Base-by-base conservation (phyloP, 2,113 vertebrate species). In the Sinocyclocheilus maitianheensis region DNA sequence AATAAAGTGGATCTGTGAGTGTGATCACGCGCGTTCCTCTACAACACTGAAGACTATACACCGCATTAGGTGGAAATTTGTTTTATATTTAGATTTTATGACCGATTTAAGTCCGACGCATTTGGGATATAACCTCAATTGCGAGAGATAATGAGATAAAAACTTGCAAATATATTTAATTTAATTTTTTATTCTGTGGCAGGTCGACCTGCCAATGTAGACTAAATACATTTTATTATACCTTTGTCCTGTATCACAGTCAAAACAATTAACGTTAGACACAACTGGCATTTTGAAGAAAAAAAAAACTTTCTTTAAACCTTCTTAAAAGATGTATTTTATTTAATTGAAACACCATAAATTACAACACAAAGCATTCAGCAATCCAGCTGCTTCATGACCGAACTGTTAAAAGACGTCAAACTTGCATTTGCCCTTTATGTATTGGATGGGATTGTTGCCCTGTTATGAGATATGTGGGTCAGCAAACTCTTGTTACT, bases 311-410 rank as follows among this genome's bases (percentile, higher is more conserved):
- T 34, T 40, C 1, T 6, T 40, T 40, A 43, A 43, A 43, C 43
- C 7, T 43, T 43, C 7, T 8, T 8, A 43, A 9, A 43, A 43
- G 1, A 43, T 43, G 8, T 9, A 43, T 81, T 85, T 72, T 22
- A 74, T 85, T 85, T 22, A 0, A 40, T 22, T 80, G 7, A 46
- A 4, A 69, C n/a, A 69, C 48, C 30, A 37, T 48, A 46, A 62
- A 48, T 12, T 62, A 62, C 77, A 85, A 24, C 16, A 80, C 40
- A 71, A 51, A 26, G n/a, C 34, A n/a, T 53, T 60, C 69, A 75
- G 30, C 82, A 72, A 71, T 67, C 69, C 81, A 83, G 81, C n/a
- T 76, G 81, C 34, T 76, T 76, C 74, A 79, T 71, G 26, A 69
- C 74, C 53, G 7, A 51, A 43, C 20, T 55, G 16, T 58, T 58